phyloP scores from a whole-genome alignment of 2,888 invertebrate species.

The Agrochola circellaris region DNA sequence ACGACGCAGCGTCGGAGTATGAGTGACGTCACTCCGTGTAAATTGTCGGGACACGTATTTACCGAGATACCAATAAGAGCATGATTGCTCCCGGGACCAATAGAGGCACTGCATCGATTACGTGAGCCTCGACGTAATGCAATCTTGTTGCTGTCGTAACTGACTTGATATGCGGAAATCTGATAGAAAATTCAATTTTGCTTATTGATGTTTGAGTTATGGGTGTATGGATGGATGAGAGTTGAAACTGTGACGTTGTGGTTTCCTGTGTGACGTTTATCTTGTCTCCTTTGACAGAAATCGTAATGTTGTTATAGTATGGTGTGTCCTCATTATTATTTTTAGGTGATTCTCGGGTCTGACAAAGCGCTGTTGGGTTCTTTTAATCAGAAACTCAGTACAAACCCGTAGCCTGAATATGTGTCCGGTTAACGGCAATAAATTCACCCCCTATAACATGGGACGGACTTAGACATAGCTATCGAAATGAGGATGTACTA shows the following conservation, averaged over 20 bases:
- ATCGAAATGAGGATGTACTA: neutral
- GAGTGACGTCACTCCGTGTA: slow-evolving; percentile 39
- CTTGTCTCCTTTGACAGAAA: neutral
- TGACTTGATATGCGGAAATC: slow-evolving; percentile 61
- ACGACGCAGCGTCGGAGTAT: neutral
- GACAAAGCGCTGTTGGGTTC: neutral
- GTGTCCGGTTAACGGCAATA: neutral
- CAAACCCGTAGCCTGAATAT: neutral
- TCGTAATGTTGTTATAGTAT: too few relatives aligned
- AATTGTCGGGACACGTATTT: slow-evolving; percentile 47
- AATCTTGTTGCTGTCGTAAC: slow-evolving; percentile 61
- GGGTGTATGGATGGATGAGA: neutral
- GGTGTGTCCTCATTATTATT: too few relatives aligned
- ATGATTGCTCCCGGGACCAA: slow-evolving; percentile 54
- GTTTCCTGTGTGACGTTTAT: neutral
- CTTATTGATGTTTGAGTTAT: slow-evolving; percentile 37
- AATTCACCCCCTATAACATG: neutral
- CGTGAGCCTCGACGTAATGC: slow-evolving; percentile 57
- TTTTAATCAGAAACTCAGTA: neutral
- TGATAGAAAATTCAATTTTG: slow-evolving; percentile 67
- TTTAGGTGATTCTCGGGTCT: neutral
- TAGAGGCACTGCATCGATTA: slow-evolving; percentile 58
- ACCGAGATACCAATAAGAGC: slow-evolving; percentile 48
- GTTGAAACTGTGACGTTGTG: neutral
- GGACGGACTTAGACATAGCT: neutral